phyloP scores from a whole-genome alignment of 2,888 invertebrate genomes.

The Dusona sp. region DNA sequence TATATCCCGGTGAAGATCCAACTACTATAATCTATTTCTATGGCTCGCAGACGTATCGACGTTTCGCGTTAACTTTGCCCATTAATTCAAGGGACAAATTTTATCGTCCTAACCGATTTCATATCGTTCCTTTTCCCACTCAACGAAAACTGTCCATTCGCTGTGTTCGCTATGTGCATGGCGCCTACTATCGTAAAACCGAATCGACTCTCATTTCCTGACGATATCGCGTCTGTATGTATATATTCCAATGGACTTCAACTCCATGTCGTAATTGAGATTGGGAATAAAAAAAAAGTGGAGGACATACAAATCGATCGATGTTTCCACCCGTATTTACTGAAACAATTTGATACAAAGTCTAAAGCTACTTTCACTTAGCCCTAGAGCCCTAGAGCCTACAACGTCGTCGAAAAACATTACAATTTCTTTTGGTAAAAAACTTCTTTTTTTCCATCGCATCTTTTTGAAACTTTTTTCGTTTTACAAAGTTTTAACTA shows the following conservation, averaged over 20 bases:
- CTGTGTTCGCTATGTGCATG: constrained; percentile 23
- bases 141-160: constrained; percentile 12
- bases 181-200: constrained; percentile 65
- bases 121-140: constrained; percentile 48
- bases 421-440: too few relatives aligned
- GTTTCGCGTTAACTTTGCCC: constrained; percentile 73
- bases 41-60: constrained; percentile 63
- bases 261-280: constrained; percentile 31
- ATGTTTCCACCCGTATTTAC: background rate
- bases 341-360: background rate
- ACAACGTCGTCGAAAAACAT: too few relatives aligned
- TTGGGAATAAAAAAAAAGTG: background rate
- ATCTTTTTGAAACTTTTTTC: too few relatives aligned
- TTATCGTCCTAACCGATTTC: constrained; percentile 68
- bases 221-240: constrained; percentile 21
- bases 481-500: too few relatives aligned
- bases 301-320: background rate
- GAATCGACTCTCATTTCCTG: constrained; percentile 46
- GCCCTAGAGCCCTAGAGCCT: too few relatives aligned
- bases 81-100: constrained; percentile 76
- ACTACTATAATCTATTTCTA: background rate
- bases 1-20: background rate
- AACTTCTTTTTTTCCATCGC: too few relatives aligned
- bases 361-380: too few relatives aligned
- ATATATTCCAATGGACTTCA: constrained; percentile 14